phyloP scores from a whole-genome alignment of 1,140 invertebrate species.

The Halictus rubicundus region DNA sequence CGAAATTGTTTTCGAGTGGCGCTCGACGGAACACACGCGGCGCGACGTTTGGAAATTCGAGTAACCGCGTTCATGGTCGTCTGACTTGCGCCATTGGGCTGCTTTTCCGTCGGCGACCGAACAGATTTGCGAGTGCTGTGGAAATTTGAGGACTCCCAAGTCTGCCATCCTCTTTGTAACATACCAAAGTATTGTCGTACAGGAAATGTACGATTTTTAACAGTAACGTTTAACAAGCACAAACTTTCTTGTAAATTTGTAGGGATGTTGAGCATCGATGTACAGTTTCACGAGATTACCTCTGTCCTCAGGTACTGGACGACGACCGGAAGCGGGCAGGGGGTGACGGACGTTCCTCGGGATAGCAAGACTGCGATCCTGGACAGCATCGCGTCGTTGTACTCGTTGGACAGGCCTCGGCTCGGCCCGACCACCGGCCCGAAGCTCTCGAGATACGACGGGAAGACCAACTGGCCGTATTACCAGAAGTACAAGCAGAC shows the following conservation, averaged over 20 bases:
- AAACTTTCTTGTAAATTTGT: too few species aligned
- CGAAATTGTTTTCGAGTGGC: slow-evolving; percentile 66
- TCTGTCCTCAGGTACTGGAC: slow-evolving; percentile 75
- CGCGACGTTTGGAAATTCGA: slow-evolving; percentile 19
- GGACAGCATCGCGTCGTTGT: slow-evolving; percentile 87
- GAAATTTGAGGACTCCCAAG: too few species aligned
- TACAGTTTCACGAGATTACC: background rate
- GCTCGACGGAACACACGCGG: background rate
- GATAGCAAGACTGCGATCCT: slow-evolving; percentile 88
- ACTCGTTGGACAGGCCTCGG: slow-evolving; percentile 79
- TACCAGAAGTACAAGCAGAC: slow-evolving; percentile 64
- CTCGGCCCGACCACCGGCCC: slow-evolving; percentile 65
- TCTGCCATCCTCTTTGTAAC: too few species aligned
- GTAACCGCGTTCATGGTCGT: background rate
- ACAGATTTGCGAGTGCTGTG: too few species aligned
- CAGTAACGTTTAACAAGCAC: too few species aligned
- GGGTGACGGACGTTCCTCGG: slow-evolving; percentile 59
- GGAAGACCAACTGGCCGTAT: slow-evolving; percentile 62
- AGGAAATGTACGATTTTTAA: too few species aligned
- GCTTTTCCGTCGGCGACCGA: too few species aligned
- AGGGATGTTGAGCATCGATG: too few species aligned
- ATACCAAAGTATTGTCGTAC: too few species aligned
- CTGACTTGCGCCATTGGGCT: too few species aligned
- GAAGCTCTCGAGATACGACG: slow-evolving; percentile 2
- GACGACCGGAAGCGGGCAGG: slow-evolving; percentile 62